Evolutionary conservation across 1,140 invertebrate species (phyloP).

Genomic region (Procambarus clarkii): DNA sequence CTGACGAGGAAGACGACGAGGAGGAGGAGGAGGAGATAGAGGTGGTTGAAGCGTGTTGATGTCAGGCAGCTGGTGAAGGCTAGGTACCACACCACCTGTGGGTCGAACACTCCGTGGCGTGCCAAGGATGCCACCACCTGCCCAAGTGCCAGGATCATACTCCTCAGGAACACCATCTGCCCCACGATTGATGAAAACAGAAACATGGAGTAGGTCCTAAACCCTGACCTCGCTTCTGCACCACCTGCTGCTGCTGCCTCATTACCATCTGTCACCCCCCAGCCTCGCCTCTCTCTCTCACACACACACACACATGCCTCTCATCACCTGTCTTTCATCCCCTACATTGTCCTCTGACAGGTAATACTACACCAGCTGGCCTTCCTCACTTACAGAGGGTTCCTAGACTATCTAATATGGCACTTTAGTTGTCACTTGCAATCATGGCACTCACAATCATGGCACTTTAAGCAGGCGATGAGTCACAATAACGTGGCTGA

Average conservation of each 20-base stretch:
- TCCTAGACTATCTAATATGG: too few species aligned
- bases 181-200: slow-evolving; percentile 31
- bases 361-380: neutral
- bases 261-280: neutral
- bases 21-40: neutral
- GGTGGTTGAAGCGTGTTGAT: neutral
- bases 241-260: neutral
- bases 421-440: too few species aligned
- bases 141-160: neutral
- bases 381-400: too few species aligned
- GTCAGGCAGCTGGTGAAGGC: neutral
- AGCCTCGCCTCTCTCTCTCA: neutral
- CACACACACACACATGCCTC: neutral
- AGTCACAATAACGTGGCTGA: too few species aligned
- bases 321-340: neutral
- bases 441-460: too few species aligned
- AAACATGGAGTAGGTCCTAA: slow-evolving; percentile 32
- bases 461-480: too few species aligned
- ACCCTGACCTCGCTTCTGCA: neutral
- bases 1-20: neutral
- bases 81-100: neutral
- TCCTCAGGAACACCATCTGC: slow-evolving; percentile 17
- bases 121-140: neutral
- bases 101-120: neutral
- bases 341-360: neutral